Percentiles rank a stretch among this genome's conserved stretches.
Conservation (phyloP, 2,888 invertebrate genomes). For the Formica aserva region DNA sequence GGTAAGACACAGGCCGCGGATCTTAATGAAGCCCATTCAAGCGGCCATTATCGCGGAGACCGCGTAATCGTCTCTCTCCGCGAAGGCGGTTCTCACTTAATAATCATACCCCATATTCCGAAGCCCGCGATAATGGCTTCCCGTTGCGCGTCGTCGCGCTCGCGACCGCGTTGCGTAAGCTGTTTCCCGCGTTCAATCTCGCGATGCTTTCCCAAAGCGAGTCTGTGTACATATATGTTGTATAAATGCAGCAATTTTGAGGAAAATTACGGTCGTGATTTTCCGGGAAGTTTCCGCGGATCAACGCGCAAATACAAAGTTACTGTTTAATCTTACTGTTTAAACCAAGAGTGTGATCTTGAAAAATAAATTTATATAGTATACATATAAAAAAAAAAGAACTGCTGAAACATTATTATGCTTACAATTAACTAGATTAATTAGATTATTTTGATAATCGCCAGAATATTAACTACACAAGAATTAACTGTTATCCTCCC, state of each 20-base stretch:
- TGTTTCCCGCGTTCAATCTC: conserved; percentile 74
- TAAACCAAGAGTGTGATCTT: background rate
- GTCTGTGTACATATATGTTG: conserved; percentile 21
- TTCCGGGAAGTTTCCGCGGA: conserved; percentile 38
- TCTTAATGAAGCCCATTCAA: conserved; percentile 85
- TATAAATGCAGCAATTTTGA: conserved; percentile 44
- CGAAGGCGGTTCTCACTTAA: conserved; percentile 82
- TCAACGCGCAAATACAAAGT: background rate
- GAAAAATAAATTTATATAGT: background rate
- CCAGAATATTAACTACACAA: background rate
- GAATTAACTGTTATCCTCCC: background rate
- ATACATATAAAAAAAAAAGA: background rate
- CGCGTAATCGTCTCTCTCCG: conserved; percentile 82
- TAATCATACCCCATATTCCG: conserved; percentile 82
- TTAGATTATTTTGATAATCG: conserved; percentile 1
- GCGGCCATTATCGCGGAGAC: conserved; percentile 82
- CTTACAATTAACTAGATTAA: background rate
- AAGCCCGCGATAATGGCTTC: conserved; percentile 78
- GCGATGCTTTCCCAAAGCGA: conserved; percentile 48
- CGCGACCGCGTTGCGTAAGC: conserved; percentile 58
- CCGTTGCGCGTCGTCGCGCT: conserved; percentile 52
- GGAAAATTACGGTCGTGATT: conserved; percentile 58
- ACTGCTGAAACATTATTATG: background rate
- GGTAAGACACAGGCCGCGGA: conserved; percentile 71
- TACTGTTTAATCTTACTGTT: background rate